Evolutionary conservation across 2,888 invertebrate genomes (phyloP).

Genomic region (Stomorhina lunata): DNA sequence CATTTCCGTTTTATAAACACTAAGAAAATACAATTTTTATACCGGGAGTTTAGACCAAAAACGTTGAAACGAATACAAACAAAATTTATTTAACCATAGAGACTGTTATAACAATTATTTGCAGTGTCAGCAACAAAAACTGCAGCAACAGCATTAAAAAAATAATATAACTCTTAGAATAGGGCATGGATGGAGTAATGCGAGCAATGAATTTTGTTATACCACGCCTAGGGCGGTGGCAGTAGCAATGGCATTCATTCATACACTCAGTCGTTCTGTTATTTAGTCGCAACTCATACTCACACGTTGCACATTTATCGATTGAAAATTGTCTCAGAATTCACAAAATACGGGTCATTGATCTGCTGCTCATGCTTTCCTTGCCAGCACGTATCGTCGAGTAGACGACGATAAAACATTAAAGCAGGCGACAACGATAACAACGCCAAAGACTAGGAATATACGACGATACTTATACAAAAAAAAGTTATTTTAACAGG

Average conservation of each 20-base stretch:
- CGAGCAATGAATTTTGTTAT: conserved; percentile 34
- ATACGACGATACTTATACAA: conserved; percentile 15
- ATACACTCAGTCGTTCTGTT: conserved; percentile 38
- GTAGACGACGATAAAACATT: conserved; percentile 12
- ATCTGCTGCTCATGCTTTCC: conserved; percentile 74
- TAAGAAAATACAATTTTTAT: not conserved
- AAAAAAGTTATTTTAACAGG: conserved; percentile 13
- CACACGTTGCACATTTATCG: conserved; percentile 76
- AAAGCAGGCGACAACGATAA: conserved; percentile 47
- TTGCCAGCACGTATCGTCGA: conserved; percentile 51
- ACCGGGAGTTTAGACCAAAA: not conserved
- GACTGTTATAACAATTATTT: conserved; percentile 49
- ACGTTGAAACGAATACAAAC: not conserved
- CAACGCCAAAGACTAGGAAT: conserved; percentile 2
- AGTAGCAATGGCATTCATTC: conserved; percentile 32
- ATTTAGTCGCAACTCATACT: conserved; percentile 63
- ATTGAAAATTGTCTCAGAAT: conserved; percentile 79
- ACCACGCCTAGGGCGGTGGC: conserved; percentile 66
- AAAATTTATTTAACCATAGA: not conserved
- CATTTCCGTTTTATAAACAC: conserved; percentile 32
- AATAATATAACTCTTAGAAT: not conserved
- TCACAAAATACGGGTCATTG: conserved; percentile 79
- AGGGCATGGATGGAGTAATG: no score
- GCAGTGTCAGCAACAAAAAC: conserved; percentile 43
- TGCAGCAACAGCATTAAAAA: not conserved